These are phyloP conservation scores for Aleadryas rufinucha DNA, from an alignment of 2,113 vertebrate species.

Conservation along the genomic window DNA sequence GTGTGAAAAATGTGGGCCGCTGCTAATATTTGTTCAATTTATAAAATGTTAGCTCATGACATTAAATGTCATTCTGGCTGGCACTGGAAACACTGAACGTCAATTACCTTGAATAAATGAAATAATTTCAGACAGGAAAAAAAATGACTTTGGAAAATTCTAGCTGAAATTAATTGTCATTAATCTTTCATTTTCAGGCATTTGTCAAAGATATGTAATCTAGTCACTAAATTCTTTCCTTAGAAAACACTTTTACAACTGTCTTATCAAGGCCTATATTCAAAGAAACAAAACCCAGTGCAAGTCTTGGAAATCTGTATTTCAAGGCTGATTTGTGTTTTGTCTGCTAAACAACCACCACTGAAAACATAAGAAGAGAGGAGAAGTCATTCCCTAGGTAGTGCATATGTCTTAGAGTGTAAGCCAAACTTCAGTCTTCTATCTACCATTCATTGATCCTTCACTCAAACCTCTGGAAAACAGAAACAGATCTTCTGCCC, in stretches of 20 bases:
- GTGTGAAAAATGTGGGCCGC: not conserved
- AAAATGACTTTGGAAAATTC: not conserved
- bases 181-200: not conserved
- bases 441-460: not conserved
- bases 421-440: not conserved
- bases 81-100: not conserved
- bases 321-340: not conserved
- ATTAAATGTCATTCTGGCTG: not conserved
- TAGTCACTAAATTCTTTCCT: not conserved
- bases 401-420: not conserved
- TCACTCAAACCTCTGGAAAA: not conserved
- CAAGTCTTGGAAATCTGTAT: not conserved
- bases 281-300: not conserved
- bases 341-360: not conserved
- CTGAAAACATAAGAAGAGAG: not conserved
- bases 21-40: not conserved
- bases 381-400: not conserved
- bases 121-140: not conserved
- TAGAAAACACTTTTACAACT: not conserved
- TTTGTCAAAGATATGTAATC: not conserved
- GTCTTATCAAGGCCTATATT: not conserved
- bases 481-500: not conserved
- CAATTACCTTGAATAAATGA: not conserved
- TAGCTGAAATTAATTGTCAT: not conserved
- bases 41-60: not conserved